phyloP scores from a whole-genome alignment of 2,888 invertebrate species.

The Xanthia togata region DNA sequence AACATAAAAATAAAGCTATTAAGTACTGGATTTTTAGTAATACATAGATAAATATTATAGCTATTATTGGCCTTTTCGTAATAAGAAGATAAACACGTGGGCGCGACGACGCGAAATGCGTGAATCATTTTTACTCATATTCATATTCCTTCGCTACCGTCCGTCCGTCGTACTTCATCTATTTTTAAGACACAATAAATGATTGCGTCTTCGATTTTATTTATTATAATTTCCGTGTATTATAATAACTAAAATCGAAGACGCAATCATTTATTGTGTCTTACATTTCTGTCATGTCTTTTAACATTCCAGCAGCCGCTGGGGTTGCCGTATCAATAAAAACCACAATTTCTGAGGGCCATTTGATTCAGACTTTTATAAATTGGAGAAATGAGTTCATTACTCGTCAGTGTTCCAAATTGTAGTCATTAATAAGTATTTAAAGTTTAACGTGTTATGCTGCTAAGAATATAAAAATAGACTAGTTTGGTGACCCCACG shows the following conservation, averaged over 20 bases:
- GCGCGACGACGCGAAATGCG: conserved; percentile 12
- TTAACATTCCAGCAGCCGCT: not conserved
- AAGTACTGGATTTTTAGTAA: not conserved
- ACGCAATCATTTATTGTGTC: conserved; percentile 20
- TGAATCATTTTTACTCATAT: conserved; percentile 40
- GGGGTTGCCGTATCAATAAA: not conserved
- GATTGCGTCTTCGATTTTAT: too few relatives aligned
- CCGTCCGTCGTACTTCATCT: conserved; percentile 29
- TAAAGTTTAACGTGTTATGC: conserved; percentile 14
- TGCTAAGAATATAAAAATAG: conserved; percentile 43
- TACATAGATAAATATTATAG: conserved; percentile 23
- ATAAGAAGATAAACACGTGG: conserved; percentile 24
- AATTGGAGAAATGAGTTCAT: conserved; percentile 16
- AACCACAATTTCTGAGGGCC: not conserved
- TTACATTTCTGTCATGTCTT: not conserved
- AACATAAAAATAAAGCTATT: conserved; percentile 14
- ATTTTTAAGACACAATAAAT: too few relatives aligned
- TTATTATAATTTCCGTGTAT: too few relatives aligned
- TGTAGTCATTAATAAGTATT: conserved; percentile 24
- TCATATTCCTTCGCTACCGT: conserved; percentile 15
- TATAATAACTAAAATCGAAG: conserved; percentile 24
- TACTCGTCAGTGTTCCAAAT: conserved; percentile 3
- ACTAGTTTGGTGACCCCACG: conserved; percentile 47
- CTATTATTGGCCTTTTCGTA: conserved; percentile 15
- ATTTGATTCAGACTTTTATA: not conserved